Evolutionary conservation across 2,888 invertebrate species (phyloP).

Genomic region (Halocaridina rubra): DNA sequence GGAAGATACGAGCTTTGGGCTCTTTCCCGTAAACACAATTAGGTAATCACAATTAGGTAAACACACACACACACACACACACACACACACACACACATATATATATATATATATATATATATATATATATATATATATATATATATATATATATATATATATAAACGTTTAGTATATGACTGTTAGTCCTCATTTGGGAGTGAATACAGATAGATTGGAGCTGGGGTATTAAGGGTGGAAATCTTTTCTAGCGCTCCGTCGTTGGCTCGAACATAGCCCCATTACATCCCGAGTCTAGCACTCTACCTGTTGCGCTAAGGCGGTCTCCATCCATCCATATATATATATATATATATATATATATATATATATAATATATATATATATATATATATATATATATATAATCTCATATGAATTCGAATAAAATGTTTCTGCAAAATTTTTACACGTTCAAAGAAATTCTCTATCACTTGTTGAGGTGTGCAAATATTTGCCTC

Average conservation of each 20-base stretch:
- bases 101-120: not conserved
- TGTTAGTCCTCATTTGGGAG: not conserved
- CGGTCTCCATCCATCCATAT: not conserved
- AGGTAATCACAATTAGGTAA: too few relatives aligned
- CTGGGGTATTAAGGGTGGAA: too few relatives aligned
- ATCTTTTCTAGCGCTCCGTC: too few relatives aligned
- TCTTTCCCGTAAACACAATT: too few relatives aligned
- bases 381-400: slow-evolving; percentile 28
- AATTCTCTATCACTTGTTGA: too few relatives aligned
- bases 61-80: not conserved
- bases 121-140: not conserved
- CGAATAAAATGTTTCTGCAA: too few relatives aligned
- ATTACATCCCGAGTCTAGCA: too few relatives aligned
- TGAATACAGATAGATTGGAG: too few relatives aligned
- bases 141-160: not conserved
- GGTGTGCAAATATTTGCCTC: too few relatives aligned
- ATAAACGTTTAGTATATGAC: not conserved
- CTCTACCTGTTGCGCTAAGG: not conserved
- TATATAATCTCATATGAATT: too few relatives aligned
- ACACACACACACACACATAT: not conserved
- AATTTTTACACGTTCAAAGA: too few relatives aligned
- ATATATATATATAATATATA: slow-evolving; percentile 20
- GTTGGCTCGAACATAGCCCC: not conserved
- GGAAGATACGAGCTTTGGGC: too few relatives aligned
- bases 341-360: slow-evolving; percentile 14